Evolutionary conservation across 2,113 vertebrate species (phyloP), one percentile per base, ranked within the genome.

Genomic region (Nothocercus julius): DNA sequence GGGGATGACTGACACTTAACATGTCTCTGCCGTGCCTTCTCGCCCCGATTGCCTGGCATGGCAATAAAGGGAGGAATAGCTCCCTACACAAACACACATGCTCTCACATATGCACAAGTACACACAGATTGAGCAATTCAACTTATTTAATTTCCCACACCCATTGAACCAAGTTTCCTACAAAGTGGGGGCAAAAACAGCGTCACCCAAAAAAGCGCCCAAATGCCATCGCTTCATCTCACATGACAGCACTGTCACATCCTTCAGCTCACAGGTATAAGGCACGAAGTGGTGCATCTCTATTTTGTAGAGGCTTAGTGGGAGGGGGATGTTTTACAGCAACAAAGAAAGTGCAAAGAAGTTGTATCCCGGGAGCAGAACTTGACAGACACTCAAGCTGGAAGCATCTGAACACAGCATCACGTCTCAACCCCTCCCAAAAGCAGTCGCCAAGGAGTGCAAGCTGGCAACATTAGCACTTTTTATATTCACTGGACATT

Each of bases 221-320:
- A 97, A 98, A 95, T 93, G 96, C 94, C 96, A 97, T 96, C 97
- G 95, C 97, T 98, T 98, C 95, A 97, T 97, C 97, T 98, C 96
- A 94, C 19, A 7, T 92, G 97, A 98, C 97, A 97, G 96, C 94
- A 93, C 96, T 97, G 96, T 97, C 96, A 98, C 94, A 96, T 87
- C 73, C 83, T 93, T 76, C 92, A 97, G 95, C 80, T 90, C 81
- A 63, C 42, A 96, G 76, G 78, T 79, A 94, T 38, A 90, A 91
- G 34, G 36, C 66, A 28, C 38, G 95, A 92, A 97, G 92, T 87
- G 93, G 59, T 83, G 79, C 91, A 94, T 89, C 92, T 94, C 90
- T 97, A 90, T 98, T 98, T 98, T 97, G 93, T 97, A 62, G 20
- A 6, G 10, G 4, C 5, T 82, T 36, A 19, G 17, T 66, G 32